These are phyloP conservation scores for Mimas tiliae DNA, from an alignment of 2,888 invertebrate species.

Conservation along the genomic window DNA sequence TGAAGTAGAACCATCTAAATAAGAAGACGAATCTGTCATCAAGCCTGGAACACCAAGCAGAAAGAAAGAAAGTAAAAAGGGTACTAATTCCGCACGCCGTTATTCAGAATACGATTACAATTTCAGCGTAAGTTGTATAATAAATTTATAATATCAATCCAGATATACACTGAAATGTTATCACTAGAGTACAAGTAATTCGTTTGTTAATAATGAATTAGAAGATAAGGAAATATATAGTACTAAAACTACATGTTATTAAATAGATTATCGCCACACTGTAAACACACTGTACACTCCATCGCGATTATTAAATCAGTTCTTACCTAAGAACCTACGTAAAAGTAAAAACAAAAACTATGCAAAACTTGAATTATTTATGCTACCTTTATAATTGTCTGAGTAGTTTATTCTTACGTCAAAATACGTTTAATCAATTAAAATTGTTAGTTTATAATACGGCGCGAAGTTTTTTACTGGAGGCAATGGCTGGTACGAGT, in stretches of 20 bases:
- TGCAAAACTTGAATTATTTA: neutral
- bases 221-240: constrained; percentile 11
- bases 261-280: neutral
- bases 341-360: neutral
- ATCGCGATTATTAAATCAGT: neutral
- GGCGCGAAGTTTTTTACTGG: neutral
- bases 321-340: neutral
- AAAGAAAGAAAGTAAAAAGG: too few species aligned
- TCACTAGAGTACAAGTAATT: neutral
- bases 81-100: too few species aligned
- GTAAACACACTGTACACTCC: neutral
- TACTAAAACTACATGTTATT: constrained; percentile 4
- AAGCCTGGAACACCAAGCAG: too few species aligned
- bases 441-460: neutral
- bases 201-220: neutral
- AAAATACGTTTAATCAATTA: neutral
- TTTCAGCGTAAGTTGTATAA: neutral
- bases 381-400: neutral
- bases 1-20: too few species aligned
- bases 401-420: neutral
- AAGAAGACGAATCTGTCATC: too few species aligned
- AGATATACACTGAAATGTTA: neutral
- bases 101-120: too few species aligned
- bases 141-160: neutral
- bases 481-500: constrained; percentile 25